phyloP scores from a whole-genome alignment of 2,888 invertebrate species.

The Altica lythri region DNA sequence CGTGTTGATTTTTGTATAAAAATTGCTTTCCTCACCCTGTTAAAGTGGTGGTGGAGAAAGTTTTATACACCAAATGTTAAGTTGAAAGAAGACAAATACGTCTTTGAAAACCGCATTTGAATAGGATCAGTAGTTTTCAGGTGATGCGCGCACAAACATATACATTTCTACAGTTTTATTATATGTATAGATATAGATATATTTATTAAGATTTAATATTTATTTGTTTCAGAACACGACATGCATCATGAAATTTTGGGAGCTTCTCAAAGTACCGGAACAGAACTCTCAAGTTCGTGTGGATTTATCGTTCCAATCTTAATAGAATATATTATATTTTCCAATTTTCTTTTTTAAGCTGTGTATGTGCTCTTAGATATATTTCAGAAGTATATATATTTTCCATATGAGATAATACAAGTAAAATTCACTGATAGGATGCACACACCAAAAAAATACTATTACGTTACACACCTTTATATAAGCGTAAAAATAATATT shows the following conservation, averaged over 20 bases:
- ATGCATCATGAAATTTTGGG: slow-evolving; percentile 30
- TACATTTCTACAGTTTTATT: too few species aligned
- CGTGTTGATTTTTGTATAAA: too few species aligned
- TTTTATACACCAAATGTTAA: too few species aligned
- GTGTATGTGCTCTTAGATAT: slow-evolving; percentile 36
- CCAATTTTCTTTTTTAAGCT: slow-evolving; percentile 39
- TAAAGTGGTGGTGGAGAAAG: too few species aligned
- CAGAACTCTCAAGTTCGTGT: slow-evolving; percentile 1
- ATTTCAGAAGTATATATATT: slow-evolving; percentile 34
- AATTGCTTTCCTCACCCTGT: too few species aligned
- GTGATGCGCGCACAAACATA: too few species aligned
- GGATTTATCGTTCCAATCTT: slow-evolving; percentile 4
- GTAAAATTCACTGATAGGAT: slow-evolving; percentile 52
- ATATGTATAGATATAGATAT: too few species aligned
- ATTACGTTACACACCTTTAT: slow-evolving; percentile 27
- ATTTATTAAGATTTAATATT: neutral
- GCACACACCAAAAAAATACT: slow-evolving; percentile 49
- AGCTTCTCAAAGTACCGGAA: slow-evolving; percentile 17
- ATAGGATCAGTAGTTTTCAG: too few species aligned
- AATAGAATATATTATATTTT: slow-evolving; percentile 13
- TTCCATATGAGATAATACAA: slow-evolving; percentile 32
- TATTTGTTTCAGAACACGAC: slow-evolving; percentile 29
- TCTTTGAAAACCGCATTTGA: too few species aligned
- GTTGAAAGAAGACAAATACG: too few species aligned
- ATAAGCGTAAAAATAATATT: slow-evolving; percentile 37